phyloP scores from a whole-genome alignment of 1,140 invertebrate species.

The Aleiodes sp. region DNA sequence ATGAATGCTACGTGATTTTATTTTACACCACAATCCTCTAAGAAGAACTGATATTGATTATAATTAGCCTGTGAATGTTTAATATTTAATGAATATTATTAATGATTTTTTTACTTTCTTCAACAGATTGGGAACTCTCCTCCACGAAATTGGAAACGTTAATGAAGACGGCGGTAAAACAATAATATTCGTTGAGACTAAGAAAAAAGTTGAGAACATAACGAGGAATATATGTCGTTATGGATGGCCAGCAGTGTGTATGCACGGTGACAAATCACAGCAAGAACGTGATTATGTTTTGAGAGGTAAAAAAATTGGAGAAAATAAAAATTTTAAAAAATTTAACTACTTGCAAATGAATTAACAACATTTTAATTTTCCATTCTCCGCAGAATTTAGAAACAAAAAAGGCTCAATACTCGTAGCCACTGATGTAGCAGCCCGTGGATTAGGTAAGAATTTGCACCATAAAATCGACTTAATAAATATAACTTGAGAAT shows the following conservation, averaged over 20 bases:
- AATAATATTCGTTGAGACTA: constrained; percentile 97
- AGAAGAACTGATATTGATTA: constrained; percentile 71
- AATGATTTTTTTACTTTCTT: constrained; percentile 41
- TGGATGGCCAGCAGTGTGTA: constrained; percentile 91
- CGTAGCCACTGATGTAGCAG: constrained; percentile 98
- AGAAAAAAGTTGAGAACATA: constrained; percentile 94
- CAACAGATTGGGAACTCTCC: constrained; percentile 80
- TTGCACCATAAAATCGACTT: neutral
- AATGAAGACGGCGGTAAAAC: constrained; percentile 90
- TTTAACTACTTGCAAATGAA: neutral
- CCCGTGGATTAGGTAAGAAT: constrained; percentile 94
- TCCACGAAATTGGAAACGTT: constrained; percentile 89
- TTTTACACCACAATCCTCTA: constrained; percentile 66
- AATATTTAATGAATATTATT: neutral
- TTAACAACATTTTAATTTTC: neutral
- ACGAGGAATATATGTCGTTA: constrained; percentile 88
- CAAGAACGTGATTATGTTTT: constrained; percentile 96
- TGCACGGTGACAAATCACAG: constrained; percentile 98
- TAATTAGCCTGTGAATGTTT: neutral
- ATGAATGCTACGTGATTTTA: constrained; percentile 55
- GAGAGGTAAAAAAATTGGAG: constrained; percentile 68
- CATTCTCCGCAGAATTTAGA: constrained; percentile 82
- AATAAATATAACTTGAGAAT: neutral
- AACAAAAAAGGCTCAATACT: constrained; percentile 90
- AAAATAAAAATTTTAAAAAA: constrained; percentile 4